These are phyloP conservation scores for Conus canariensis DNA, from an alignment of 2,888 invertebrate species.

Conservation along the genomic window DNA sequence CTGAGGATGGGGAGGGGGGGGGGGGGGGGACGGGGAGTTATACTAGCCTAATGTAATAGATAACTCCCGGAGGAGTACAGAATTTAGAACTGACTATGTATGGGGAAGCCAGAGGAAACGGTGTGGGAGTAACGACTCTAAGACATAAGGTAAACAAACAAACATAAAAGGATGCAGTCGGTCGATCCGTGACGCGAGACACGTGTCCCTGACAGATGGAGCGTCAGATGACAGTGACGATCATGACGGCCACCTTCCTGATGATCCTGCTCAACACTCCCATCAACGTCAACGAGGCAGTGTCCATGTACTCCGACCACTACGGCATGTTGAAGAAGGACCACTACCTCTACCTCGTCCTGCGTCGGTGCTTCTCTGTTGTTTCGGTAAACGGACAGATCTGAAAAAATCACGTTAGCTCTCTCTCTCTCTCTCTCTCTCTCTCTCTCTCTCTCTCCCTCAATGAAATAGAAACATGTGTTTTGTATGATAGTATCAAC, in stretches of 20 bases:
- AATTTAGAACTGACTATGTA: too few species aligned
- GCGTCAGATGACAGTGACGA: slow-evolving; percentile 35
- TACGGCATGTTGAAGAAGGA: slow-evolving; percentile 22
- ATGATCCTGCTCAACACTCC: slow-evolving; percentile 29
- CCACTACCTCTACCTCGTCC: slow-evolving; percentile 31
- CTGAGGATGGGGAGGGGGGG: too few species aligned
- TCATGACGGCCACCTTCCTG: slow-evolving; percentile 24
- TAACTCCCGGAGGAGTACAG: too few species aligned
- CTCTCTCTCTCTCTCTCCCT: not conserved
- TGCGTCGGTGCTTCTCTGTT: not conserved
- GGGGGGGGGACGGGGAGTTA: too few species aligned
- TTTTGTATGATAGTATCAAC: not conserved
- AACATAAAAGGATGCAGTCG: too few species aligned
- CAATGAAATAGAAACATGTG: not conserved
- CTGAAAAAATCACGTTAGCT: not conserved
- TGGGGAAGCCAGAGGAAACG: too few species aligned
- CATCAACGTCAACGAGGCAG: slow-evolving; percentile 37
- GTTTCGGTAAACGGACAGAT: not conserved
- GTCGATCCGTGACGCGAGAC: too few species aligned
- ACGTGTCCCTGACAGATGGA: not conserved
- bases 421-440: slow-evolving; percentile 35
- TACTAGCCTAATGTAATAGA: too few species aligned
- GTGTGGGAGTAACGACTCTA: too few species aligned
- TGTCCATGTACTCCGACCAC: slow-evolving; percentile 25
- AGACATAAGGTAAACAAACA: too few species aligned